Evolutionary conservation across 2,888 invertebrate genomes (phyloP).

Genomic region (Trissolcus japonicus): DNA sequence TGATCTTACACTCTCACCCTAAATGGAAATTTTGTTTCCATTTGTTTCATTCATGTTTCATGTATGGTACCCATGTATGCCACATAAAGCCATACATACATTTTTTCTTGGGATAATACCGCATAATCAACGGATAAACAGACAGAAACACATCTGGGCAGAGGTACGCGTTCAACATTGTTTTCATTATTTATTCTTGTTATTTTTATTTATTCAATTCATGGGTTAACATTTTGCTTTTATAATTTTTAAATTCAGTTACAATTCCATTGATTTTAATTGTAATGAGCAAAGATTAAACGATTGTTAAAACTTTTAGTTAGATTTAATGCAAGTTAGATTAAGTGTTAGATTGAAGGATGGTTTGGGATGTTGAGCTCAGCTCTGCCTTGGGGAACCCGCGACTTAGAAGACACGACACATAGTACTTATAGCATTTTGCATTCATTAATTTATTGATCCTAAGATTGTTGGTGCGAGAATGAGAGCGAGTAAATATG

Average conservation of each 20-base stretch:
- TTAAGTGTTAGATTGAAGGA: neutral
- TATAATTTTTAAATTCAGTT: no score
- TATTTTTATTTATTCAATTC: no score
- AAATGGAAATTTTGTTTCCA: no score
- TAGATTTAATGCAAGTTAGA: neutral
- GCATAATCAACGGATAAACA: slow-evolving; percentile 32
- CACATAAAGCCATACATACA: no score
- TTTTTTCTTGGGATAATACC: slow-evolving; percentile 14
- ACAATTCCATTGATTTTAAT: no score
- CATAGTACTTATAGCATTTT: slow-evolving; percentile 74
- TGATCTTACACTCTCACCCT: no score
- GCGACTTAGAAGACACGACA: slow-evolving; percentile 57
- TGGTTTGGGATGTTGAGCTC: slow-evolving; percentile 1
- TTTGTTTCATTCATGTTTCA: no score
- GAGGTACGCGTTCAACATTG: slow-evolving; percentile 11
- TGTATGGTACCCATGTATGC: no score
- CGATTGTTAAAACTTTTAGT: no score
- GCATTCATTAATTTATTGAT: slow-evolving; percentile 73
- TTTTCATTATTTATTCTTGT: slow-evolving; percentile 6
- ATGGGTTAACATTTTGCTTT: no score
- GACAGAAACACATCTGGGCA: slow-evolving; percentile 5
- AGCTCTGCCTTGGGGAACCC: neutral
- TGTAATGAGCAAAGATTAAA: no score
- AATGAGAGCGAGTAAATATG: slow-evolving; percentile 30
- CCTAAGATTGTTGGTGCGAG: slow-evolving; percentile 60